Evolutionary conservation across 2,888 invertebrate genomes (phyloP), one percentile per base, ranked within the genome.

Genomic region (Drosophila formosana): DNA sequence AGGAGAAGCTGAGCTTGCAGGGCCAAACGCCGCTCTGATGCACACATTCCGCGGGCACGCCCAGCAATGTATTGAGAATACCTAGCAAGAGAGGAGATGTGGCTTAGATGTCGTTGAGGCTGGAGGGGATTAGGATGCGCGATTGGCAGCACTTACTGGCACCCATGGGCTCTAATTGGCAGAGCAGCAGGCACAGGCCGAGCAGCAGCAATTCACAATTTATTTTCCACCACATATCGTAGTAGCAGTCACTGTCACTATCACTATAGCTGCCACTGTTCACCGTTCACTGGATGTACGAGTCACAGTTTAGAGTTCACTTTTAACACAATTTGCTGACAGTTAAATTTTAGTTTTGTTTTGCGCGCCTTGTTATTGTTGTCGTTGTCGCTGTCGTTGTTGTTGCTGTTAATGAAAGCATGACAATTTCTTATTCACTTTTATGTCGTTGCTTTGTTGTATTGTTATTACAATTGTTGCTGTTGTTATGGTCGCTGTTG

Each of bases 1-100:
- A 96, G 23, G 95, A 94, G 49, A 96, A 92, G 3, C 96, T 94
- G 57, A 96, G 92, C 0, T 95, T 95, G 87, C 96, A 96, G 0
- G 95, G 94, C 82, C 94, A 93, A 0, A 94, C 93, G 6, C 94
- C 93, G 8, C 94, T 93, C 66, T 94, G 94, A 57, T 94, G 93
- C 62, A 91, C 81, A 75, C 92, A 92, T 70, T 92, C 92, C 0
- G 90, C 79, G 1, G 92, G 92, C 50, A 92, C 89, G 28, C 92
- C 93, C 53, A 92, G 77, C 52, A 92, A 75, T 3, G 90, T 90
- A 56, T 92, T 92, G 2, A 92, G 77, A 46, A 92, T 88, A 56
- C 89, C 92, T 92, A 45, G 7, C 6, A 11, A 41, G n/a, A 46
- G 26, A 3, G 23, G 41, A 34, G 34, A 23, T 30, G 7, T n/a